Conservation (phyloP, 2,797 vertebrate species). For the Spondyliosoma cantharus region DNA sequence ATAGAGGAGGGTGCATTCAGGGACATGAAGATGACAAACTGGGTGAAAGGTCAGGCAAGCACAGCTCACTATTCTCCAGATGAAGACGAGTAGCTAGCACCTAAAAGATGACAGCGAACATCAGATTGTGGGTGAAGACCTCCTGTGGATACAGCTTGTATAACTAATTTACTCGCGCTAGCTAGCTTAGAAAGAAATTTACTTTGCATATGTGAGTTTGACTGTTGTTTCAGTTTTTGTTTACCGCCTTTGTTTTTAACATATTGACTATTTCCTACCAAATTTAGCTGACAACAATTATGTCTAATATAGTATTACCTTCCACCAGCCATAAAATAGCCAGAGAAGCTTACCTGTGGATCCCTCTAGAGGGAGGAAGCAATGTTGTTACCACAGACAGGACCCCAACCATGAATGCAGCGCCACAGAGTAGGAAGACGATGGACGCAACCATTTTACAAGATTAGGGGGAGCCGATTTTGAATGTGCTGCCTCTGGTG, state of each 20-base stretch:
- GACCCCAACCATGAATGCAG: no score
- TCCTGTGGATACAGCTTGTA: not conserved
- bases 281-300: no score
- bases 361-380: no score
- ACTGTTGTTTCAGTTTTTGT: not conserved
- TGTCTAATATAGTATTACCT: not conserved
- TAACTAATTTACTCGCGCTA: not conserved
- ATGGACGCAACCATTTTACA: slow-evolving; percentile 27
- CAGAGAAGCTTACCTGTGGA: not conserved
- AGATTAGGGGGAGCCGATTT: fast-evolving
- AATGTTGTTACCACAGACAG: no score
- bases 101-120: not conserved
- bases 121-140: fast-evolving
- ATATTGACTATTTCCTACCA: not conserved
- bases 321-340: not conserved
- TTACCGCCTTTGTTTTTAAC: not conserved
- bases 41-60: slow-evolving; percentile 28
- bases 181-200: not conserved
- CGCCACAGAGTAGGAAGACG: not conserved
- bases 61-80: not conserved
- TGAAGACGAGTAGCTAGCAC: not conserved
- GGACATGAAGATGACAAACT: slow-evolving; percentile 6
- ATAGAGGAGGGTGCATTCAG: not conserved
- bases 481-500: not conserved
- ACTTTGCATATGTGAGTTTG: not conserved